Percentiles rank a stretch among this genome's conserved stretches.
phyloP scores from a whole-genome alignment of 1,140 invertebrate species.

The Megalopta genalis region DNA sequence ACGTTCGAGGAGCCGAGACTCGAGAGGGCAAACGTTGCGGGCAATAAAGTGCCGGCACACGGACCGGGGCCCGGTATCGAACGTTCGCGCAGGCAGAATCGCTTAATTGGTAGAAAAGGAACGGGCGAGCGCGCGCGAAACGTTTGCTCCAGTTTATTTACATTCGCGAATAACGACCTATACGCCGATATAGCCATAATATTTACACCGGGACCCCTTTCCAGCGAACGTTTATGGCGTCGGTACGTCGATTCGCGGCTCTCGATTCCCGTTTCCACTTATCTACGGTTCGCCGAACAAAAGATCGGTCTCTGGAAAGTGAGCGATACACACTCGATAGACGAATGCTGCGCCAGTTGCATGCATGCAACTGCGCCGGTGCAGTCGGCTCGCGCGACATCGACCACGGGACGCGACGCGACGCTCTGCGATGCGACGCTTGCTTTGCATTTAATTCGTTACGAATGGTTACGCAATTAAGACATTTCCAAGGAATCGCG shows the following conservation, averaged over 20 bases:
- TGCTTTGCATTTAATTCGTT: not conserved
- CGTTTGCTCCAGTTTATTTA: slow-evolving; percentile 57
- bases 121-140: slow-evolving; percentile 4
- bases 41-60: slow-evolving; percentile 20
- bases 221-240: slow-evolving; percentile 49
- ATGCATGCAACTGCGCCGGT: not conserved
- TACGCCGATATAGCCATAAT: slow-evolving; percentile 63
- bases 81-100: slow-evolving; percentile 45
- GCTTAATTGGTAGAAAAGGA: slow-evolving; percentile 57
- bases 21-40: not conserved
- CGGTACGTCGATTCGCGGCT: slow-evolving; percentile 37
- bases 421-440: no score
- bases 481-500: slow-evolving; percentile 27
- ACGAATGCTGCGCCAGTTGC: not conserved
- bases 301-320: not conserved
- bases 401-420: not conserved
- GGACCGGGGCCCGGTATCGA: slow-evolving; percentile 37
- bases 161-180: slow-evolving; percentile 54
- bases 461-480: slow-evolving; percentile 15
- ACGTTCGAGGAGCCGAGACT: not conserved
- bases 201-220: slow-evolving; percentile 58
- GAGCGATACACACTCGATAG: no score
- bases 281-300: slow-evolving; percentile 32
- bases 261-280: slow-evolving; percentile 26
- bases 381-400: no score